phyloP scores from a whole-genome alignment of 1,140 invertebrate genomes.

The Aphelinus atriplicis region DNA sequence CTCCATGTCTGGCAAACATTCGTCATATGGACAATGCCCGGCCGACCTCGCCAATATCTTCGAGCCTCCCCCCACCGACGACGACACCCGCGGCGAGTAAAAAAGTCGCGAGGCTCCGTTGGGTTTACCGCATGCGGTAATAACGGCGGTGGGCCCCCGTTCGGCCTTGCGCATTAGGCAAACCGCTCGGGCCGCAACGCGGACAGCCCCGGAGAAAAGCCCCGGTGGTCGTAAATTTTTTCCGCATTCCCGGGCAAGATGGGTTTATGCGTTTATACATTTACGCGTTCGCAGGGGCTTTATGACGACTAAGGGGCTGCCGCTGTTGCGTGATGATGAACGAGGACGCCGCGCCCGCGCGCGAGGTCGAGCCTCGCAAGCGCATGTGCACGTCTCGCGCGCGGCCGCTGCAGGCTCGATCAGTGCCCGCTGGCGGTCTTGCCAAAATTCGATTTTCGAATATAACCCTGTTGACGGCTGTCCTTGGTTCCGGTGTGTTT shows the following conservation, averaged over 20 bases:
- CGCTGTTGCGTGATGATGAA: no score
- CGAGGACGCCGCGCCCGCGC: no score
- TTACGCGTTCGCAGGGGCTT: slow-evolving; percentile 40
- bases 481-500: no score
- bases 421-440: no score
- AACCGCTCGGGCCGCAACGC: slow-evolving; percentile 22
- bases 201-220: slow-evolving; percentile 10
- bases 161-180: slow-evolving; percentile 34
- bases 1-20: neutral
- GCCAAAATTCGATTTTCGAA: no score
- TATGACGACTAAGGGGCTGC: slow-evolving; percentile 34
- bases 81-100: neutral
- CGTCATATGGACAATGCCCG: neutral
- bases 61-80: neutral
- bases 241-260: slow-evolving; percentile 35
- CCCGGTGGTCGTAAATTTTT: slow-evolving; percentile 47
- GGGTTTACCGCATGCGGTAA: slow-evolving; percentile 40
- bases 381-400: no score
- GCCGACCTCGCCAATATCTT: slow-evolving; percentile 6
- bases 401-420: no score
- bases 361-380: no score
- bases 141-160: slow-evolving; percentile 27
- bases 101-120: neutral
- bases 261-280: slow-evolving; percentile 50
- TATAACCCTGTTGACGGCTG: no score